Conservation (phyloP, 2,113 vertebrate genomes). For the Saiga tatarica region DNA sequence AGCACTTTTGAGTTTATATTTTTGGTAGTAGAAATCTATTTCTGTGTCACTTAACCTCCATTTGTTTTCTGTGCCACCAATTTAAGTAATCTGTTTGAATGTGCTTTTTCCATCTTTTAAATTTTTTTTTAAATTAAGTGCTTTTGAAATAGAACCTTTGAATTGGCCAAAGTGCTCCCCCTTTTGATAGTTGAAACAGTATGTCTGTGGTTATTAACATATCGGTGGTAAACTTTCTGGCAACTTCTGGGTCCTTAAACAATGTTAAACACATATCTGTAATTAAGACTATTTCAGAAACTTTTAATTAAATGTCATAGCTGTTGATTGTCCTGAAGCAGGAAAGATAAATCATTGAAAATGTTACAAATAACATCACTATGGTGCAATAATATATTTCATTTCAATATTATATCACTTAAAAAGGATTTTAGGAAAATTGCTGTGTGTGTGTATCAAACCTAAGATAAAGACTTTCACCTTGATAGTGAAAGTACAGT, state of each 20-base stretch:
- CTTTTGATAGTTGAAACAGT: background rate
- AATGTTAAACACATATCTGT: background rate
- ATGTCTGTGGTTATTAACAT: background rate
- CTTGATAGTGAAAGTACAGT: background rate
- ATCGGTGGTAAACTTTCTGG: background rate
- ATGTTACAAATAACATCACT: background rate
- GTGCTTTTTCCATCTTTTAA: background rate
- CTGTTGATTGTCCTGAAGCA: background rate
- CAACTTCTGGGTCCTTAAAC: background rate
- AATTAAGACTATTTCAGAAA: background rate
- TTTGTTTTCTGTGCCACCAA: background rate
- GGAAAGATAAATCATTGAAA: slow-evolving; percentile 34
- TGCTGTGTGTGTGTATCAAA: background rate
- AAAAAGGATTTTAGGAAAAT: background rate
- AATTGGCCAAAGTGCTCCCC: background rate
- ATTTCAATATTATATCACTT: background rate
- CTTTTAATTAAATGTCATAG: background rate
- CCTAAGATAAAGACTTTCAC: background rate
- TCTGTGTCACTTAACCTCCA: background rate
- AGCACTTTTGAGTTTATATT: background rate
- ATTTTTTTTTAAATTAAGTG: background rate
- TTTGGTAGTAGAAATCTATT: background rate
- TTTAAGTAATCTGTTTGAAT: background rate
- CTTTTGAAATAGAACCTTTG: background rate
- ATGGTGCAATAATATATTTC: background rate